Percentiles rank a stretch among this genome's conserved stretches.
phyloP scores from a whole-genome alignment of 2,113 vertebrate species.

The Chlamydotis undulata region DNA sequence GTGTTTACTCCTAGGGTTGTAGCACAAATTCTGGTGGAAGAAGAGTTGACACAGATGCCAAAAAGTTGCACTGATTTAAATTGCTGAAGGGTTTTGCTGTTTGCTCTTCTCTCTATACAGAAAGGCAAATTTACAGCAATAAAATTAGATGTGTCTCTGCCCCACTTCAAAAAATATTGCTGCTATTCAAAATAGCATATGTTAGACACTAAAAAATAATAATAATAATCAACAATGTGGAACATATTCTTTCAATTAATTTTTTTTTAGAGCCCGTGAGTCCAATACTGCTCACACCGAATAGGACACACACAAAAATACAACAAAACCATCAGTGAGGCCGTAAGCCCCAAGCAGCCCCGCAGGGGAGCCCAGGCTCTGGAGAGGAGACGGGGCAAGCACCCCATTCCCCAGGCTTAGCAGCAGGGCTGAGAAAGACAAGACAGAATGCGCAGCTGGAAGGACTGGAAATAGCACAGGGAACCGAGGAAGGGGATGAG shows the following conservation, averaged over 20 bases:
- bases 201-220: neutral
- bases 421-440: neutral
- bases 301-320: neutral
- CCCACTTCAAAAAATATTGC: neutral
- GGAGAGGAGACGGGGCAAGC: neutral
- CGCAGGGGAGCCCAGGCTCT: neutral
- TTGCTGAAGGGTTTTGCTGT: neutral
- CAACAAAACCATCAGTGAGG: neutral
- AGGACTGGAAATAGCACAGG: neutral
- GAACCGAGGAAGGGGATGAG: neutral
- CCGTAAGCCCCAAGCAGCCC: neutral
- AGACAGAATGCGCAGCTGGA: neutral
- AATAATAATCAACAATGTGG: neutral
- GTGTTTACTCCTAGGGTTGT: neutral
- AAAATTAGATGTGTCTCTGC: neutral
- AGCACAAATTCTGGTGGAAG: neutral
- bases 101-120: neutral
- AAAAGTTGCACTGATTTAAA: neutral
- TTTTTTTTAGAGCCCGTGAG: neutral
- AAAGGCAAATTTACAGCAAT: neutral
- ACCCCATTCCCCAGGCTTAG: neutral
- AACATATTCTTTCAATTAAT: neutral
- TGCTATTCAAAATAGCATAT: neutral
- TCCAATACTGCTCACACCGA: neutral
- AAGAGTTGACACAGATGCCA: neutral